Evolutionary conservation across 64 coral and sea anemone species (phyloP).

Genomic region (Pocillopora verrucosa): DNA sequence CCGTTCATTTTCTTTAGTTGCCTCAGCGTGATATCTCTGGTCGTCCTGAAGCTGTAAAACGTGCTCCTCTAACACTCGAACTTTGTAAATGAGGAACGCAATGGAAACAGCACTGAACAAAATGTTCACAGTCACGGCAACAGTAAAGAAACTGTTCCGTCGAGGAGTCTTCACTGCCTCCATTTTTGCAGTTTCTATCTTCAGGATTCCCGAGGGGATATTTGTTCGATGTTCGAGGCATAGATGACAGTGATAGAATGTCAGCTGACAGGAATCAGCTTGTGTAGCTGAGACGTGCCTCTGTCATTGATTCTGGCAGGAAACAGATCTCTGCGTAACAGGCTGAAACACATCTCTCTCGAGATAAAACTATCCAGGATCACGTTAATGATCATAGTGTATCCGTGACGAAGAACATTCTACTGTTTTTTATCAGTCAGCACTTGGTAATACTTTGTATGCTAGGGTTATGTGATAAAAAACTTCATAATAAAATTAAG

Average conservation of each 20-base stretch:
- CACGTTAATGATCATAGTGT: too few species aligned
- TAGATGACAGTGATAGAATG: neutral
- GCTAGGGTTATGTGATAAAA: too few species aligned
- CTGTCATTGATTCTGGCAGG: neutral
- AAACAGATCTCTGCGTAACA: too few species aligned
- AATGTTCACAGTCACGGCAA: conserved; percentile 39
- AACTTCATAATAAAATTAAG: too few species aligned
- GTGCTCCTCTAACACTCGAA: conserved; percentile 12
- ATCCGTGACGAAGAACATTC: too few species aligned
- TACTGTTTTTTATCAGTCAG: too few species aligned
- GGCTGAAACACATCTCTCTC: too few species aligned
- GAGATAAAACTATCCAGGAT: too few species aligned
- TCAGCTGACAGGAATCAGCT: neutral
- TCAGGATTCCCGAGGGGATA: neutral
- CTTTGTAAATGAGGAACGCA: conserved; percentile 34
- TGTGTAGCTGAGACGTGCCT: neutral
- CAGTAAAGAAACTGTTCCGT: neutral
- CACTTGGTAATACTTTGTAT: too few species aligned
- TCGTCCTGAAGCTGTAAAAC: neutral
- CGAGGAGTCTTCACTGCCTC: conserved; percentile 22
- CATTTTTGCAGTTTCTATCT: neutral
- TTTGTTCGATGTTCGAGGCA: neutral
- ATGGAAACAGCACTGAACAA: neutral
- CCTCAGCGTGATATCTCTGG: neutral
- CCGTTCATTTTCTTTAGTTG: neutral